A percentile compares a stretch with the other conserved stretches of the same genome.
phyloP scores from a whole-genome alignment of 2,888 invertebrate genomes.

The Mesorhabditis spiculigera region DNA sequence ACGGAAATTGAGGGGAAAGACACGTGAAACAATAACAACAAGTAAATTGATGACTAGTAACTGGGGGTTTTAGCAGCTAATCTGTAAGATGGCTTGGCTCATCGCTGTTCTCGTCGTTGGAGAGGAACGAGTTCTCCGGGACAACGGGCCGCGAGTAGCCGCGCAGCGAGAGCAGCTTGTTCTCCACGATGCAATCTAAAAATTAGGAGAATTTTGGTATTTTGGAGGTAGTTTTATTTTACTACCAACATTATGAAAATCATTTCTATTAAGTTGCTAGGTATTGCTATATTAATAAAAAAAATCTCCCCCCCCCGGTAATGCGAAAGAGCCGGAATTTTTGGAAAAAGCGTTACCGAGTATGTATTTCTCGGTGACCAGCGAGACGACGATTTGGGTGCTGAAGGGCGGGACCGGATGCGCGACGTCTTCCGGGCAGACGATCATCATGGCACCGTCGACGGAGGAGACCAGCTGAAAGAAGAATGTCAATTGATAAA shows the following conservation, averaged over 20 bases:
- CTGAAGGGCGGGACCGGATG: not conserved
- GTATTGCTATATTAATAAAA: no score
- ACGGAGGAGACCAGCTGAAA: not conserved
- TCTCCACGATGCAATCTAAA: not conserved
- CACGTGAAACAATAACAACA: no score
- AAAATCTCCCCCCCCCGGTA: no score
- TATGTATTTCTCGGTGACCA: constrained; percentile 3
- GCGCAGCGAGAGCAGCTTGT: not conserved
- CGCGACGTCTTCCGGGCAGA: not conserved
- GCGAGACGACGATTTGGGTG: not conserved
- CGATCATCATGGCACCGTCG: not conserved
- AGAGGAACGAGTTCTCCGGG: not conserved
- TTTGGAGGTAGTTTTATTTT: no score
- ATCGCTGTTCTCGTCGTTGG: not conserved
- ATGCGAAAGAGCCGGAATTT: no score
- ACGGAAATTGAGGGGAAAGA: no score
- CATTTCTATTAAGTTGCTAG: no score
- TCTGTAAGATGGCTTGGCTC: not conserved
- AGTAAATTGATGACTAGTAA: no score
- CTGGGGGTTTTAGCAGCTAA: no score
- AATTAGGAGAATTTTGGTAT: not conserved
- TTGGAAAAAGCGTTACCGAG: not conserved
- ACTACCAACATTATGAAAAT: no score
- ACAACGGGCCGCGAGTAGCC: not conserved
- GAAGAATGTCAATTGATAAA: not conserved